Conservation (phyloP, 2,888 invertebrate genomes). For the Halictus quadricinctus region DNA sequence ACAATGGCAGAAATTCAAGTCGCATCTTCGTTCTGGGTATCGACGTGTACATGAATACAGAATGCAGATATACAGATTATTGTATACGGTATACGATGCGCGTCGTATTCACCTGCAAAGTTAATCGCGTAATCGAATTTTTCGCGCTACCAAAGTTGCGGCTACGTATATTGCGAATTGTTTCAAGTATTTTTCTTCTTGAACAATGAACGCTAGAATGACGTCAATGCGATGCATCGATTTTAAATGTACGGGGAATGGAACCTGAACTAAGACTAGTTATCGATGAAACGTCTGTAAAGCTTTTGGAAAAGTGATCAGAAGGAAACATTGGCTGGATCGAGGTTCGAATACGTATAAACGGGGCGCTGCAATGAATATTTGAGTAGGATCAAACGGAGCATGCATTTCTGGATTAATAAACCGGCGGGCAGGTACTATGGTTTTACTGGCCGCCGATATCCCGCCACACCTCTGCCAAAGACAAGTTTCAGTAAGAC, state of each 20-base stretch:
- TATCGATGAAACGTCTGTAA: background rate
- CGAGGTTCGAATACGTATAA: background rate
- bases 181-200: background rate
- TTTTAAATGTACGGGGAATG: slow-evolving; percentile 44
- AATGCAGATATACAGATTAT: background rate
- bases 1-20: slow-evolving; percentile 36
- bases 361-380: slow-evolving; percentile 35
- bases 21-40: slow-evolving; percentile 20
- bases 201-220: slow-evolving; percentile 32
- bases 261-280: slow-evolving; percentile 33
- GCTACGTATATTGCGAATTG: background rate
- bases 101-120: background rate
- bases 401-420: slow-evolving; percentile 95
- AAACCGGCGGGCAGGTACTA: slow-evolving; percentile 89
- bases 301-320: background rate
- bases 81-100: background rate
- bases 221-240: slow-evolving; percentile 34
- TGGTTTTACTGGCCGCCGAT: slow-evolving; percentile 88
- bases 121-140: background rate
- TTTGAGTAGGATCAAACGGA: slow-evolving; percentile 34
- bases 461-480: slow-evolving; percentile 75
- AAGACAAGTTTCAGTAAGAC: slow-evolving; percentile 75
- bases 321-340: background rate
- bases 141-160: background rate
- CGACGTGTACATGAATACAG: slow-evolving; percentile 15